Evolutionary conservation across 2,888 invertebrate species (phyloP).

Genomic region (Volucella zonaria): DNA sequence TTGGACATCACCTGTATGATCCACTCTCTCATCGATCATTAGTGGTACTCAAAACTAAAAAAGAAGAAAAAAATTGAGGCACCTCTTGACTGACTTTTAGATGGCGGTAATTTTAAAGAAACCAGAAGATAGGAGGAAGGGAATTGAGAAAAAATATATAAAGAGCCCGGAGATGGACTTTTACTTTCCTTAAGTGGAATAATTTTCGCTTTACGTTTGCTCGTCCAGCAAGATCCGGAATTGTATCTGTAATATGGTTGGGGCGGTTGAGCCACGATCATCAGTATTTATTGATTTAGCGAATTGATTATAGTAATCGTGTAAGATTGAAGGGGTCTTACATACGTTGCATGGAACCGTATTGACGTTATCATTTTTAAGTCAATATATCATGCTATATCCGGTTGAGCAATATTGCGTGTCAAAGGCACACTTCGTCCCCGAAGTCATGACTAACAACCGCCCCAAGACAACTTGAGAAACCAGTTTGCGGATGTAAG

Average conservation of each 20-base stretch:
- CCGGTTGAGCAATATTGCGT: no score
- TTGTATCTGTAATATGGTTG: neutral
- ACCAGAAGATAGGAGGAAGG: slow-evolving; percentile 44
- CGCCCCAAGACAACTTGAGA: no score
- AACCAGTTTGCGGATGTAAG: no score
- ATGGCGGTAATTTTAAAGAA: neutral
- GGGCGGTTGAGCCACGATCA: no score
- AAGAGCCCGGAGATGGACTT: slow-evolving; percentile 59
- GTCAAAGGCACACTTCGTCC: no score
- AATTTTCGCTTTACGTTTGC: slow-evolving; percentile 8
- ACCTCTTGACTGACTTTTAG: slow-evolving; percentile 30
- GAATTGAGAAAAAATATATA: slow-evolving; percentile 15
- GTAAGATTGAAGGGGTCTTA: no score
- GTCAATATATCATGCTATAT: no score
- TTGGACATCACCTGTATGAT: slow-evolving; percentile 55
- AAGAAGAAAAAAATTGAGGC: neutral
- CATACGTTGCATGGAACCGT: no score
- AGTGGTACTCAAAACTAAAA: slow-evolving; percentile 9
- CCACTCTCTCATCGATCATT: slow-evolving; percentile 4
- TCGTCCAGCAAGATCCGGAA: neutral
- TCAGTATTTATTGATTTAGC: no score
- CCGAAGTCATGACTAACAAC: no score
- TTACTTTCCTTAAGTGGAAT: slow-evolving; percentile 68
- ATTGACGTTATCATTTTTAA: no score
- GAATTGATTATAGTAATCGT: no score